These are phyloP conservation scores for Coregonus clupeaformis DNA, from an alignment of 2,113 vertebrate genomes.

Conservation along the genomic window DNA sequence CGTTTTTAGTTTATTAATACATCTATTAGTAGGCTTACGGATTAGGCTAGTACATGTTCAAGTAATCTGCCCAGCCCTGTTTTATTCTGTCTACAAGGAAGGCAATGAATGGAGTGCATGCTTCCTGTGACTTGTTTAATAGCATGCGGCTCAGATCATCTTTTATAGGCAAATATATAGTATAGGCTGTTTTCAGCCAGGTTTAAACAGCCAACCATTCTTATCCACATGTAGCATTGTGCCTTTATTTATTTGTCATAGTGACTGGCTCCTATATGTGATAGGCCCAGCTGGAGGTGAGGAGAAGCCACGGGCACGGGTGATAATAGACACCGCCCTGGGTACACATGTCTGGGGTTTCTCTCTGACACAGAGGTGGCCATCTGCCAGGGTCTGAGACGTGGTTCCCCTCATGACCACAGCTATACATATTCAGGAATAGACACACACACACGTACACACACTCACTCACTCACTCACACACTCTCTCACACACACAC, in stretches of 20 bases:
- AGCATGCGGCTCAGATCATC: not conserved
- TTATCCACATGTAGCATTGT: not conserved
- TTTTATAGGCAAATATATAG: too few species aligned
- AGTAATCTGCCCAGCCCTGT: too few species aligned
- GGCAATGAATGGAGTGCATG: too few species aligned
- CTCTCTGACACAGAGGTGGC: constrained; percentile 30
- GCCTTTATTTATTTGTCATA: constrained; percentile 10
- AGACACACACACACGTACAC: not conserved
- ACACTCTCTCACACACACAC: not conserved
- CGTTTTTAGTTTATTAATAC: too few species aligned
- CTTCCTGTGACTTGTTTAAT: too few species aligned
- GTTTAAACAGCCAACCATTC: too few species aligned
- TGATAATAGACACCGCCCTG: constrained; percentile 13
- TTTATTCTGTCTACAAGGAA: too few species aligned
- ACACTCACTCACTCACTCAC: not conserved
- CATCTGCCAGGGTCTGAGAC: constrained; percentile 5
- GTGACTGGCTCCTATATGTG: constrained; percentile 21
- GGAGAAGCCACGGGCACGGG: constrained; percentile 16
- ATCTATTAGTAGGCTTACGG: too few species aligned
- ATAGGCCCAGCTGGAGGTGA: constrained; percentile 20
- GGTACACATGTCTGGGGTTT: constrained; percentile 44
- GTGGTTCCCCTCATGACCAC: not conserved
- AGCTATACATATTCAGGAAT: not conserved
- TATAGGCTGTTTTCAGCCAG: too few species aligned
- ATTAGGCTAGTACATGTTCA: too few species aligned